Evolutionary conservation across 2,888 invertebrate genomes (phyloP), one percentile per base, ranked within the genome.

Genomic region (Dolichomitus sp.): DNA sequence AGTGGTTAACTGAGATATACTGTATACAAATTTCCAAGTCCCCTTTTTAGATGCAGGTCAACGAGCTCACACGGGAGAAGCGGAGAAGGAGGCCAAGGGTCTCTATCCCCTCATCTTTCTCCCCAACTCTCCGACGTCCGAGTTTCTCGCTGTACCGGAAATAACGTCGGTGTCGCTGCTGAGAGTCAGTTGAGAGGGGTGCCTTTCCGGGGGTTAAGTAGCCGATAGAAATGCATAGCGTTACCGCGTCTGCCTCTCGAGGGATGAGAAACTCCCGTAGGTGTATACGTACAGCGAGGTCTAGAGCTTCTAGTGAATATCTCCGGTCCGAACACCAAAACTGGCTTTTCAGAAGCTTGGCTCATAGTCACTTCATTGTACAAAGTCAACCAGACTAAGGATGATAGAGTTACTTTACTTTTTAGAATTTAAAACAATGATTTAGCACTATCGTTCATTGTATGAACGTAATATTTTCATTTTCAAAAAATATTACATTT

Each of bases 171-270:
- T 72, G 73, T 68, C 68, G 63, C 81, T 57, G 52, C 77, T 83
- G 82, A 80, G 76, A 59, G 72, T 48, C 54, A 30, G 73, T 75
- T 12, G 72, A 81, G 61, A 73, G 80, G 77, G 73, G 42, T 76
- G 84, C 65, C 80, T 81, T 81, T 75, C 81, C 84, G 80, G 85
- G 52, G 81, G 86, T 88, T 91, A 91, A 92, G 90, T 90, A 91
- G 90, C 87, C 90, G 90, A 91, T 91, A 90, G 91, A 91, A 92
- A 91, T 91, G 91, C 92, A 92, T 90, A 87, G 89, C 88, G 87
- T 87, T 87, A 81, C 80, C 45, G 59, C 69, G 86, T 83, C 82
- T 84, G 83, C 83, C 82, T 85, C 83, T 81, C 68, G 19, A 87
- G 86, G 86, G 88, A 86, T 84, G 82, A 85, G 80, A 85, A 85